Percentiles rank a stretch among this genome's conserved stretches.
Conservation (phyloP, 2,888 invertebrate species). For the Periphyllus acericola region DNA sequence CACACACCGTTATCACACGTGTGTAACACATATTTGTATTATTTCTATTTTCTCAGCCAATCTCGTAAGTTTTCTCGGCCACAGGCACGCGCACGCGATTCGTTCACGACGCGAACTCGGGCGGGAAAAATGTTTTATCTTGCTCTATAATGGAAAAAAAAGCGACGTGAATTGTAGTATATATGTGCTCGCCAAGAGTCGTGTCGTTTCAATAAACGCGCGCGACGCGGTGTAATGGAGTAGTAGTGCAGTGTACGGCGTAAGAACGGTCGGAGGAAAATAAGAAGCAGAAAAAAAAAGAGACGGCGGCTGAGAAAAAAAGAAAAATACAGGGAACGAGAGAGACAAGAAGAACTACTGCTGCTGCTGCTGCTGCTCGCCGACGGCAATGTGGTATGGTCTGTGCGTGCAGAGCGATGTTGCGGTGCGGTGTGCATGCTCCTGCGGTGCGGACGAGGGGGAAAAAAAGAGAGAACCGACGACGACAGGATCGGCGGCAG, state of each 20-base stretch:
- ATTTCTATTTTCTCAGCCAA: background rate
- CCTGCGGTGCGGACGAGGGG: conserved; percentile 30
- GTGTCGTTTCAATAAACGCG: background rate
- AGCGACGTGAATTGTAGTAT: background rate
- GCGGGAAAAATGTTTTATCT: background rate
- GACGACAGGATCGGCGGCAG: conserved; percentile 50
- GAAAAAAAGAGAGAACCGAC: conserved; percentile 32
- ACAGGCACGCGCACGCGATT: background rate
- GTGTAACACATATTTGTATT: conserved; percentile 51
- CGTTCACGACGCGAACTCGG: background rate
- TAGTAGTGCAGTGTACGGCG: background rate
- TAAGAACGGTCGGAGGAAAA: background rate
- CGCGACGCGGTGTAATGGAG: background rate
- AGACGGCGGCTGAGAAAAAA: background rate
- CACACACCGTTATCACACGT: conserved; percentile 28
- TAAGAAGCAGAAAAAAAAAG: background rate
- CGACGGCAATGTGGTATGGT: conserved; percentile 27
- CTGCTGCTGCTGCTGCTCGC: conserved; percentile 2
- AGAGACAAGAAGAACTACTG: conserved; percentile 36
- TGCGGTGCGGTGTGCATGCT: background rate
- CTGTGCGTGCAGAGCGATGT: background rate
- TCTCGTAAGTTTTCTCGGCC: conserved; percentile 14
- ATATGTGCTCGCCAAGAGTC: conserved; percentile 6
- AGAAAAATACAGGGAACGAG: conserved; percentile 25
- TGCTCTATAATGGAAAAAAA: background rate